Conservation (phyloP, 2,888 invertebrate genomes). For the Epistrophella euchroma region DNA sequence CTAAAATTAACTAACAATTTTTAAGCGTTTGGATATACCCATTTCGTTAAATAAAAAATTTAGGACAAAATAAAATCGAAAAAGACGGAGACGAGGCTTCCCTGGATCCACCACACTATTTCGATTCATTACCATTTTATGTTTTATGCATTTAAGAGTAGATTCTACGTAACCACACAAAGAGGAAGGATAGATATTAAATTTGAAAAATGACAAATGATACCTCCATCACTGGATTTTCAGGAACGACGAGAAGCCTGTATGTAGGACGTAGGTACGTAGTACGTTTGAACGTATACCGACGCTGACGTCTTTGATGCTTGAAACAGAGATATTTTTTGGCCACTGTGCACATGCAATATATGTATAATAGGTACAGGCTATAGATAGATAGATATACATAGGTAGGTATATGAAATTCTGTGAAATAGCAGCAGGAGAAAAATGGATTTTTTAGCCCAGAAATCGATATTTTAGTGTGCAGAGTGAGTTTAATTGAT, state of each 20-base stretch:
- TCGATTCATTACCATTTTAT: no score
- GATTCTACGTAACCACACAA: no score
- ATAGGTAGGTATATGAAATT: neutral
- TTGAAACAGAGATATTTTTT: slow-evolving; percentile 1
- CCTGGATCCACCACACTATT: no score
- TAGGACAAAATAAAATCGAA: no score
- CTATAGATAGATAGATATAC: neutral
- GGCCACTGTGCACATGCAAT: neutral
- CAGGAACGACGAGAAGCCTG: neutral
- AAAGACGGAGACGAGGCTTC: no score
- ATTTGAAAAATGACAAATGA: neutral
- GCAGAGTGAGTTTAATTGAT: slow-evolving; percentile 22
- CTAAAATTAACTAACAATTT: no score
- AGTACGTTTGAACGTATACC: no score
- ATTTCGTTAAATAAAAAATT: no score
- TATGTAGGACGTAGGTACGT: neutral
- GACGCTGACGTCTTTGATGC: neutral
- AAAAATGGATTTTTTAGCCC: slow-evolving; percentile 1
- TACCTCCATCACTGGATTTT: neutral
- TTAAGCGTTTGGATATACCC: no score
- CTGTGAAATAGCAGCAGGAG: neutral
- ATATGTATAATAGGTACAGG: neutral
- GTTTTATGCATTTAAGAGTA: no score
- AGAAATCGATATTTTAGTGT: slow-evolving; percentile 33
- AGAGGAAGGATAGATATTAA: neutral